Base-by-base conservation (phyloP, 30 jellyfish, hydroid and myxozoan genomes). In the Cassiopea andromeda region DNA sequence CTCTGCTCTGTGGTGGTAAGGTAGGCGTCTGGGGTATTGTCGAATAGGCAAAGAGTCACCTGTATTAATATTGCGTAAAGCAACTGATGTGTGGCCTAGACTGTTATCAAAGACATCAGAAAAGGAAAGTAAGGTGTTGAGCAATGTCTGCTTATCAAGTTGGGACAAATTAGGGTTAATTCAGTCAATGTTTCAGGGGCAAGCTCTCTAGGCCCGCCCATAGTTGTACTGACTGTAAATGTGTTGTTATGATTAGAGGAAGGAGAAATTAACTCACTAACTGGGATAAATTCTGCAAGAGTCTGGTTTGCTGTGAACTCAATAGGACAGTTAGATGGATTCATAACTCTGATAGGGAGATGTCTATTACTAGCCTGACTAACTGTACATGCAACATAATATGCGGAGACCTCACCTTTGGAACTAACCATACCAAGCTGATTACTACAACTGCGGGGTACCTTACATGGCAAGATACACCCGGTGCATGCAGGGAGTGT, bases 391-490 rank as follows among this genome's bases (percentile, higher is more conserved):
- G 90, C 90, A 60, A 82, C 73, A 61, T 60, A 82, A 82, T 64
- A 82, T 57, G 6, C 13, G 48, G 46, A 5, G 48, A 82, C 44
- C 82, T 82, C 90, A 54, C 69, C 90, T 43, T n/a, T 68, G 2
- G 19, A 82, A 67, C 90, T 82, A 60, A 82, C 74, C 82, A 82
- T 82, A 82, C 82, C 90, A 46, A 82, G 90, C 82, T 70, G 90
- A 48, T 82, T 82, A 5, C 82, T 3, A 54, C 84, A 82, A 82
- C 90, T 82, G 4, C 15, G 82, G 69, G 90, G 90, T 14, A 60
- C 71, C 43, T 82, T 61, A 67, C 90, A 82, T 60, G 90, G 48
- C 82, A 82, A 60, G n/a, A 82, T 82, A 47, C 90, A 82, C 48
- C 68, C 64, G 9, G 89, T 82, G 77, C 87, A 78, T 46, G 77